Evolutionary conservation across 2,113 vertebrate genomes (phyloP), one percentile per base, ranked within the genome.

Genomic region (Camelus bactrianus): DNA sequence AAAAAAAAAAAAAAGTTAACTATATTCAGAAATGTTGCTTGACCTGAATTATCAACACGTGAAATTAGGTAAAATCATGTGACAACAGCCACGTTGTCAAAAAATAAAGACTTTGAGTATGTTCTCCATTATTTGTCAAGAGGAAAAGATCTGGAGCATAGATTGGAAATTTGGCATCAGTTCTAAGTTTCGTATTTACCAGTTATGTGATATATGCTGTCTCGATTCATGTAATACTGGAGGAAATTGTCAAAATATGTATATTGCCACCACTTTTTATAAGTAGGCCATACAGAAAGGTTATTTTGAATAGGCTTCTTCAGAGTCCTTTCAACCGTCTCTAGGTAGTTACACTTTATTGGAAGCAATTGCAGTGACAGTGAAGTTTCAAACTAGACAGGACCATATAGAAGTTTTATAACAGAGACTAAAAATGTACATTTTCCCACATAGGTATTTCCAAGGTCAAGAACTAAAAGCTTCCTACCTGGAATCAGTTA

Each of bases 321-420:
- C 32, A 87, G 69, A 75, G 62, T 11, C 22, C 38, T 92, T 67
- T 89, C 79, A 60, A 58, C 35, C 4, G 24, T 46, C 13, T 95
- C 52, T 19, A 56, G 35, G 73, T 73, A 87, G 79, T 96, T 96
- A 83, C 0, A n/a, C 75, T 96, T 92, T 93, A 75, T 60, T 87
- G 73, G 58, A 75, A 72, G 38, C 52, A 69, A 84, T 52, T 91
- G 76, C 72, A 80, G 52, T 46, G 60, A 94, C 67, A 87, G 42
- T 52, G 60, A 81, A 76, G 94, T 84, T 84, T 95, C 89, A 83
- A 11, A 67, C 80, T 32, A 81, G 93, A 79, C 13, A 91, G 58
- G 60, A 38, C 30, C 69, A 26, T 80, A 65, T 1, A 54, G 28
- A 95, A 92, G 24, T 67, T 93, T 94, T 93, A 92, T 32, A 91